Evolutionary conservation across 2,797 vertebrate species (phyloP).

Genomic region (Myotis findleyi): DNA sequence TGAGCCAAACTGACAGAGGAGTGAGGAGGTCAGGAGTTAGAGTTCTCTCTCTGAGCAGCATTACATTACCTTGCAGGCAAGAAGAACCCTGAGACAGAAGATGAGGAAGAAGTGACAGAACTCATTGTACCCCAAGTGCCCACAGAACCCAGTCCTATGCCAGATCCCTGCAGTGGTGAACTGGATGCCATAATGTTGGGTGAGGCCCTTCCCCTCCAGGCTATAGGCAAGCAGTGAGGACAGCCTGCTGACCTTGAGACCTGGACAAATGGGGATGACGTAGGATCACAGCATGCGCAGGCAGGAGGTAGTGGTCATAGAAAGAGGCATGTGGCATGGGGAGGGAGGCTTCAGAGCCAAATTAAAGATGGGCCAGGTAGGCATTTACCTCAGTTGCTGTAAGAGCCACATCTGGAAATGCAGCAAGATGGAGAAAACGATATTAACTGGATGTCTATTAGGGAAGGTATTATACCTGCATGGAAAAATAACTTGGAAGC

Average conservation of each 20-base stretch:
- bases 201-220: constrained; percentile 76
- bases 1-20: not conserved
- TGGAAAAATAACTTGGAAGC: constrained; percentile 22
- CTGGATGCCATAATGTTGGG: constrained; percentile 93
- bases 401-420: not conserved
- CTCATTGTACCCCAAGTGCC: constrained; percentile 66
- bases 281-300: not conserved
- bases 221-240: not conserved
- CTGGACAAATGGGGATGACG: constrained; percentile 27
- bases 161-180: constrained; percentile 91
- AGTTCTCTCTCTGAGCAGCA: not conserved
- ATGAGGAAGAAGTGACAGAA: constrained; percentile 66
- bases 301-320: not conserved
- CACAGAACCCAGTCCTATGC: constrained; percentile 78
- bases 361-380: constrained; percentile 10
- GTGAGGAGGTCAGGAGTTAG: not conserved
- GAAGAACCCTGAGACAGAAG: constrained; percentile 58
- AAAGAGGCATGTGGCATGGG: not conserved
- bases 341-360: not conserved
- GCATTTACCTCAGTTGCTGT: not conserved
- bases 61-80: constrained; percentile 78
- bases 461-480: not conserved
- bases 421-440: not conserved
- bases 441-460: not conserved
- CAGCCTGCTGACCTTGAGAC: not conserved